Conservation (phyloP, 2,113 vertebrate species). For the Sarotherodon lohbergeri region DNA sequence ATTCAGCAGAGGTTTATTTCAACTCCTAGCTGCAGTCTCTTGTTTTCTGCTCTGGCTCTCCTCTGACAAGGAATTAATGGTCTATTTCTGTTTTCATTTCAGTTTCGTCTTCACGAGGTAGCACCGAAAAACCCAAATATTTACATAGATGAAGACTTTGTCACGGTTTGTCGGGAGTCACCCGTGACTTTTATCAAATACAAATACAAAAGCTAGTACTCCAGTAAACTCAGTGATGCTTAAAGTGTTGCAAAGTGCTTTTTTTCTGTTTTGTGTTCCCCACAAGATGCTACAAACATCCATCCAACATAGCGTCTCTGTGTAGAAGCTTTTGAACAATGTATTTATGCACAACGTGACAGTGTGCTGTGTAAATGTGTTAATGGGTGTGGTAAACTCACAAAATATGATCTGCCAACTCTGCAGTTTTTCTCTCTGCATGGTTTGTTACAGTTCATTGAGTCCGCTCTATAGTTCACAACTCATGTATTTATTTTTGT, state of each 20-base stretch:
- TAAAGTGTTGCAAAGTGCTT: not conserved
- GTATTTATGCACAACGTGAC: not conserved
- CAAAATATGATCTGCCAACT: not conserved
- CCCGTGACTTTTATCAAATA: not conserved
- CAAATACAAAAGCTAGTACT: not conserved
- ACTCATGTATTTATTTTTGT: not conserved
- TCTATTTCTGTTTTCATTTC: constrained; percentile 23
- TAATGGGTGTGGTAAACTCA: not conserved
- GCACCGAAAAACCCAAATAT: not conserved
- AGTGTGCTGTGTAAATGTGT: not conserved
- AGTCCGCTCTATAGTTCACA: not conserved
- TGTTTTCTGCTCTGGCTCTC: constrained; percentile 25
- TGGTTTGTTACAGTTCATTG: not conserved
- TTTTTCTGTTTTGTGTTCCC: not conserved
- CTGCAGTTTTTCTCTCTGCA: not conserved
- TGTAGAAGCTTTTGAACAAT: not conserved
- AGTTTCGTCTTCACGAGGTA: not conserved
- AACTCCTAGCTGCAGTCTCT: constrained; percentile 17
- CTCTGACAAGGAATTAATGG: constrained; percentile 17
- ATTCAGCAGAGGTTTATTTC: constrained; percentile 48
- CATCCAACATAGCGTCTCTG: not conserved
- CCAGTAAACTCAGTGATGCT: not conserved
- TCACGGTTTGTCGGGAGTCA: not conserved
- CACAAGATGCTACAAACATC: not conserved
- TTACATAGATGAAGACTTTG: not conserved